phyloP scores from a whole-genome alignment of 2,113 vertebrate genomes.

The Hystrix brachyura region DNA sequence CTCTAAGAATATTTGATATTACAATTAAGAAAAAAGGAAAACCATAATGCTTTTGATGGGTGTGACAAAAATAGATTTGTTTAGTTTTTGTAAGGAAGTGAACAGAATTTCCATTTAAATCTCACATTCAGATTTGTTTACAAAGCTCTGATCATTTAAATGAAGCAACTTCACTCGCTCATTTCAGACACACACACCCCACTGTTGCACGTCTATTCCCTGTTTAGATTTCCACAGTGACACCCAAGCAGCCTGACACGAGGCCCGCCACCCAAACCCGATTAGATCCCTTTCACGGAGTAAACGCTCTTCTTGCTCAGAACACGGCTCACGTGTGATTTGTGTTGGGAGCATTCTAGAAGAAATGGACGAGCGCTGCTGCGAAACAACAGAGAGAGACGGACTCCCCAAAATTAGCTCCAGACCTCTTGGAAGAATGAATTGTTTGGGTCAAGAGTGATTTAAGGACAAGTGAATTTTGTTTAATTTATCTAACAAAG shows the following conservation, averaged over 20 bases:
- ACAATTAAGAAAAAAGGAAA: background rate
- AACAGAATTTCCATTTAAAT: background rate
- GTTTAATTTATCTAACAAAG: background rate
- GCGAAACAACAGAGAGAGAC: background rate
- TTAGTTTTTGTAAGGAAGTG: background rate
- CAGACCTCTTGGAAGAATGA: background rate
- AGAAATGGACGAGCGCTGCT: background rate
- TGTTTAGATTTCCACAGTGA: background rate
- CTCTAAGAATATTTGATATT: background rate
- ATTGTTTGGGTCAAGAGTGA: background rate
- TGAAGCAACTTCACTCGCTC: background rate
- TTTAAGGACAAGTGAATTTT: background rate
- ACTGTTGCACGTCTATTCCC: accelerated
- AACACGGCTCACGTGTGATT: background rate
- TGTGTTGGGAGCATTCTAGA: background rate
- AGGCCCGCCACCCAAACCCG: background rate
- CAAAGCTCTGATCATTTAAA: background rate
- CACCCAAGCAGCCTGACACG: background rate
- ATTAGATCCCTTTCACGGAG: background rate
- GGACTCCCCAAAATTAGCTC: background rate
- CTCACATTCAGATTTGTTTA: background rate
- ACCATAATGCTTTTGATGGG: background rate
- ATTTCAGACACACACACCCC: background rate
- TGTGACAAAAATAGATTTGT: background rate
- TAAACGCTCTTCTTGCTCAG: background rate